Evolutionary conservation across 2,797 vertebrate genomes (phyloP), one percentile per base, ranked within the genome.

Genomic region (Pitangus sulphuratus): DNA sequence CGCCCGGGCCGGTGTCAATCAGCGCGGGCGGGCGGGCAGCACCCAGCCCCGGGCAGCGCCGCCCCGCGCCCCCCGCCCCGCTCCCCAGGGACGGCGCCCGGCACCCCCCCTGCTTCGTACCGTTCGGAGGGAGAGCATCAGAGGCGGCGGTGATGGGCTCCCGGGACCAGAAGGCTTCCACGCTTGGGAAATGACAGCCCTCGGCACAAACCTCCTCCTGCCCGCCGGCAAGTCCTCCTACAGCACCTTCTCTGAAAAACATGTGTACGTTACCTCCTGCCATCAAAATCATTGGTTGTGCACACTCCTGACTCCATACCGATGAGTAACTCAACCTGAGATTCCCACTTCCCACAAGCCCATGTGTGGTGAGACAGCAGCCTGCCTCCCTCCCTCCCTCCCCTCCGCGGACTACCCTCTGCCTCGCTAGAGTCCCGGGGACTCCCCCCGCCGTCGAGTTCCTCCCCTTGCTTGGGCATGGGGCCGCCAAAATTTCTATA

Each of bases 301-400:
- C 93, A 45, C 92, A 68, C 88, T 89, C 92, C 89, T 76, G 92
- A 74, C 95, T 93, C 86, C 92, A 53, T 45, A 17, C 15, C 79
- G 93, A 92, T 95, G 94, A 96, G 92, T 94, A 95, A 96, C 92
- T 83, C 88, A 90, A 92, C 89, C 92, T 93, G 89, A 87, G 79
- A 90, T 80, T 92, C 89, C 87, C 93, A 87, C 90, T 77, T 94
- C 90, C 93, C 84, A 80, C 90, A 19, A 50, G 50, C 85, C 74
- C 92, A 31, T 81, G 90, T 93, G 90, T 78, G 90, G 57, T 71
- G 90, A 90, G 71, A 8, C 56, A 62, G 54, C 71, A 82, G 81
- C 91, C 61, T 39, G 9, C 48, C 48, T 56, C 31, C 17, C 47
- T 31, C 26, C 40, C 37, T 20, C 21, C 15, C 39, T 48, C 66